These are phyloP conservation scores for Conopomorpha cramerella DNA, from an alignment of 1,140 invertebrate genomes.

Conservation along the genomic window DNA sequence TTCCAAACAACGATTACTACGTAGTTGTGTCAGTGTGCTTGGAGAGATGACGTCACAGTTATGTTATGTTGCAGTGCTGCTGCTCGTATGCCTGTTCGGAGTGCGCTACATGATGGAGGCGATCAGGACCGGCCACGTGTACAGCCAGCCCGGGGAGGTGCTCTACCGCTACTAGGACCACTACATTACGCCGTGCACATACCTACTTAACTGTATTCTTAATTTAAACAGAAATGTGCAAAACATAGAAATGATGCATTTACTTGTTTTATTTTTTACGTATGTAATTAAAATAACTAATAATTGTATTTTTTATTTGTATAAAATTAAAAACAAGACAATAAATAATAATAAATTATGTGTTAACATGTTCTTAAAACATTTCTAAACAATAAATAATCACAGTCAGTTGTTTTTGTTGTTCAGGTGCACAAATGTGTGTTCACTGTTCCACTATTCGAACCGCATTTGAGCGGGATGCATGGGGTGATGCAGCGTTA, in stretches of 20 bases:
- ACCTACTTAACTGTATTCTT: constrained; percentile 2
- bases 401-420: no score
- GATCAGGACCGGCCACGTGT: constrained; percentile 39
- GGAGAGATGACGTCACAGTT: no score
- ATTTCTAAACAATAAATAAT: constrained; percentile 3
- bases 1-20: no score
- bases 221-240: neutral
- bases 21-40: no score
- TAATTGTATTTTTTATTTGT: neutral
- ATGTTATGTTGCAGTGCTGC: constrained; percentile 30
- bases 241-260: no score
- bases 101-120: constrained; percentile 49
- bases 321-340: neutral
- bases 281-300: neutral
- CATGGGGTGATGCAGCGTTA: no score
- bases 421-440: no score
- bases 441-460: no score
- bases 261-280: neutral
- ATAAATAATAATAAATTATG: neutral
- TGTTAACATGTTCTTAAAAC: neutral
- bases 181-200: neutral
- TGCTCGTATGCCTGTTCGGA: constrained; percentile 43
- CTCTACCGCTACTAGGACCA: constrained; percentile 24
- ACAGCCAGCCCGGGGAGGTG: constrained; percentile 32
- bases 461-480: no score